These are phyloP conservation scores for Lutjanus argentimaculatus DNA, from an alignment of 2,797 vertebrate genomes.

Conservation along the genomic window DNA sequence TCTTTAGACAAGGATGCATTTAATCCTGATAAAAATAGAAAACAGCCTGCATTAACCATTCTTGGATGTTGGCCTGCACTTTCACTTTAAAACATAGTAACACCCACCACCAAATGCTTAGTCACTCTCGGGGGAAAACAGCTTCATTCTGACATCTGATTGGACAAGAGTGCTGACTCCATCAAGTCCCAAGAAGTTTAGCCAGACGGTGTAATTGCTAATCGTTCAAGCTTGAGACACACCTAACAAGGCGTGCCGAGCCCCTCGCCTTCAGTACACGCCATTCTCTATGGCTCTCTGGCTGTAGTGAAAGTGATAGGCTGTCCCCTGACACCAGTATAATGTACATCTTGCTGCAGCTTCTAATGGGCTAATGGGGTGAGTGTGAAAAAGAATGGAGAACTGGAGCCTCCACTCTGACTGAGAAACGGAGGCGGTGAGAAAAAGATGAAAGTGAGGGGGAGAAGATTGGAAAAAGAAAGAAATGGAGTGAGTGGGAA, in stretches of 20 bases:
- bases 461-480: background rate
- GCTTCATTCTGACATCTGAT: constrained; percentile 60
- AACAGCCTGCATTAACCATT: background rate
- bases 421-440: constrained; percentile 10
- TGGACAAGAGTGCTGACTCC: constrained; percentile 68
- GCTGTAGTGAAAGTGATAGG: constrained; percentile 76
- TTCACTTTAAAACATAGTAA: constrained; percentile 19
- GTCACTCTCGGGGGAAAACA: constrained; percentile 23
- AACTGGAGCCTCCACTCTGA: constrained; percentile 30
- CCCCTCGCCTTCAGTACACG: constrained; percentile 55
- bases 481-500: constrained; percentile 6
- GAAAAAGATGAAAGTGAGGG: constrained; percentile 2
- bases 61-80: background rate
- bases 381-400: constrained; percentile 58
- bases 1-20: background rate
- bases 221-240: constrained; percentile 80
- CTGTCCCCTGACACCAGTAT: constrained; percentile 67
- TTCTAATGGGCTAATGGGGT: constrained; percentile 78
- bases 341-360: constrained; percentile 76
- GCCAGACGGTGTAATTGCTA: constrained; percentile 79
- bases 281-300: constrained; percentile 66
- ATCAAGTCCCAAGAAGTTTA: constrained; percentile 66
- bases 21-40: background rate
- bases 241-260: constrained; percentile 76
- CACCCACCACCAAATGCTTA: constrained; percentile 30